phyloP scores from a whole-genome alignment of 2,113 vertebrate species.

The Anolis carolinensis region DNA sequence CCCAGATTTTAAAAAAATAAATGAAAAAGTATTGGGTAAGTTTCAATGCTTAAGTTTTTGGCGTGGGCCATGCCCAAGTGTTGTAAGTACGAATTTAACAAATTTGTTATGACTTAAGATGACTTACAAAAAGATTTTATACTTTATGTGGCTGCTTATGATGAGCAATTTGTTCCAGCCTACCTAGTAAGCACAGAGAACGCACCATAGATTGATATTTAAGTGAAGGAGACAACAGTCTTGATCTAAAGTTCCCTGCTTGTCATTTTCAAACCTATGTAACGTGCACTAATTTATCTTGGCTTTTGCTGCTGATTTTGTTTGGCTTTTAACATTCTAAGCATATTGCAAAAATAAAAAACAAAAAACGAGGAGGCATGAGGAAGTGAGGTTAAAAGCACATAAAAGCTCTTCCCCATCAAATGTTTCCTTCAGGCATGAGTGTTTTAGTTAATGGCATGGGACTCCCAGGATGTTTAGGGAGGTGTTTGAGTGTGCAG shows the following conservation, averaged over 20 bases:
- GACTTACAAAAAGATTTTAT: no score
- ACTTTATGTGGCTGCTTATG: background rate
- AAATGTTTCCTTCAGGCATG: constrained; percentile 26
- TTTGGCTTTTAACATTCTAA: background rate
- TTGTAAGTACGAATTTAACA: no score
- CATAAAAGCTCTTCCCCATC: constrained; percentile 18
- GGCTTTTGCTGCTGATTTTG: constrained; percentile 14
- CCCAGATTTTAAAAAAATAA: no score
- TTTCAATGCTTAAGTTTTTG: no score
- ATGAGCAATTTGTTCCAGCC: background rate
- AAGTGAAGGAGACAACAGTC: background rate
- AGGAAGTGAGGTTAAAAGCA: background rate
- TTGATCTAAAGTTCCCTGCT: background rate
- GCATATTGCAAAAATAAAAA: background rate
- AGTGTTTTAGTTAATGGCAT: constrained; percentile 12
- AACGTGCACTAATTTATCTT: background rate
- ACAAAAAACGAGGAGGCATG: background rate
- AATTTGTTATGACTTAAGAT: no score
- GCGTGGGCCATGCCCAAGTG: no score
- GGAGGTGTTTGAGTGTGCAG: background rate
- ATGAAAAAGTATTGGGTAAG: no score
- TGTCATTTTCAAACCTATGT: background rate
- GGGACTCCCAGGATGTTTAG: constrained; percentile 4
- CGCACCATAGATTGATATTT: background rate
- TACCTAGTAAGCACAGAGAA: background rate